A percentile compares a stretch with the other conserved stretches of the same genome.
Evolutionary conservation across 1,140 invertebrate species (phyloP).

Genomic region (Drosophila baimaii): DNA sequence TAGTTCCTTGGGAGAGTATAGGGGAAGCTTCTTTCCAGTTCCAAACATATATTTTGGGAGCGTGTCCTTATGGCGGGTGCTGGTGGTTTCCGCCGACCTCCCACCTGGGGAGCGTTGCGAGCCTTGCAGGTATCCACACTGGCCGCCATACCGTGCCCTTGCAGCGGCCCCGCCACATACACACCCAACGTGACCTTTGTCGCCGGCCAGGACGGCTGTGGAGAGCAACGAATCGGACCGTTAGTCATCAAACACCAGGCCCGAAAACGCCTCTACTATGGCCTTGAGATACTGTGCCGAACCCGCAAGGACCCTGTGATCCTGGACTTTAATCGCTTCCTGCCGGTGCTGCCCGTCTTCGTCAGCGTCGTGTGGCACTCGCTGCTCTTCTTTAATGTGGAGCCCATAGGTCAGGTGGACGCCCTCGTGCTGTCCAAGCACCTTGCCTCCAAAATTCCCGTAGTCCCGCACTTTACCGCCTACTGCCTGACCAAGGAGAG

Average conservation of each 20-base stretch:
- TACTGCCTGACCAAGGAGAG: conserved; percentile 21
- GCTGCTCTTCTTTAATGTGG: conserved; percentile 24
- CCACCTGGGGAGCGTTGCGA: too few species aligned
- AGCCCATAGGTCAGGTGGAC: conserved; percentile 18
- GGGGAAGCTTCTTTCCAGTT: neutral
- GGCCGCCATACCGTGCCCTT: fast-evolving
- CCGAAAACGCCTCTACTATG: conserved; percentile 50
- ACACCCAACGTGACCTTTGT: conserved; percentile 36
- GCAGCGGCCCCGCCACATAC: neutral
- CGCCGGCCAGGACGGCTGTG: conserved; percentile 3
- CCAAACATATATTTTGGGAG: neutral
- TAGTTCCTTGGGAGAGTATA: neutral
- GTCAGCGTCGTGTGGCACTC: conserved; percentile 60
- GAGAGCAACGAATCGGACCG: conserved; percentile 21
- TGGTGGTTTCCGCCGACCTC: neutral
- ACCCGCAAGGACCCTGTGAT: neutral
- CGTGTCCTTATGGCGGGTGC: neutral
- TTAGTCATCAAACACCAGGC: conserved; percentile 15
- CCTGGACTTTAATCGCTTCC: conserved; percentile 56
- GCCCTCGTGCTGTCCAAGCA: conserved; percentile 21
- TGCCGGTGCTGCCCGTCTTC: conserved; percentile 53
- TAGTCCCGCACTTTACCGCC: conserved; percentile 45
- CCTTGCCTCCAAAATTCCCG: conserved; percentile 22
- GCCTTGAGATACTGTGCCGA: conserved; percentile 46
- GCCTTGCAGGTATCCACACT: too few species aligned